A percentile compares a stretch with the other conserved stretches of the same genome.
Conservation (phyloP, 1,140 invertebrate species). For the Drosophila sechellia region DNA sequence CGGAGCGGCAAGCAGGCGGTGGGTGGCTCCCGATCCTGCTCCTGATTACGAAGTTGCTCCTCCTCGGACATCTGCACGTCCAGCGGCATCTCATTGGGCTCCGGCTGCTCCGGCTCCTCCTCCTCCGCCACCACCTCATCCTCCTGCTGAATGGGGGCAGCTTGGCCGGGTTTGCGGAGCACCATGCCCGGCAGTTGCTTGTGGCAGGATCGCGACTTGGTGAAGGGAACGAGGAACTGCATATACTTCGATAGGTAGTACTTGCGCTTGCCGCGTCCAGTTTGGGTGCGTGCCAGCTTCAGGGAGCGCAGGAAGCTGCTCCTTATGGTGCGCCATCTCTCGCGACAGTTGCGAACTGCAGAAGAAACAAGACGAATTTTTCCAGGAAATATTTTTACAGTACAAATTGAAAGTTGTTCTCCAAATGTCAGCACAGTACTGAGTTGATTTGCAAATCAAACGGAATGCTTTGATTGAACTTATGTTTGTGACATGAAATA, state of each 20-base stretch:
- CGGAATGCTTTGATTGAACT: no score
- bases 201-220: slow-evolving; percentile 66
- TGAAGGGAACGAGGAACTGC: slow-evolving; percentile 79
- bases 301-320: slow-evolving; percentile 79
- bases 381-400: no score
- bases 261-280: slow-evolving; percentile 78
- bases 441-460: no score
- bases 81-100: slow-evolving; percentile 25
- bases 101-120: neutral
- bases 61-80: slow-evolving; percentile 56
- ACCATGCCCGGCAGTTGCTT: slow-evolving; percentile 55
- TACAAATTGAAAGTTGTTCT: no score
- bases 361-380: neutral
- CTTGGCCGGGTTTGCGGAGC: slow-evolving; percentile 49
- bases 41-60: slow-evolving; percentile 7
- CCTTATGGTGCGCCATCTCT: slow-evolving; percentile 78
- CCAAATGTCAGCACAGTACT: no score
- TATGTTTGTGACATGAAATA: no score
- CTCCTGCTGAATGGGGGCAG: slow-evolving; percentile 36
- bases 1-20: slow-evolving; percentile 44
- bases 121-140: slow-evolving; percentile 11
- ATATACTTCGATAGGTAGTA: slow-evolving; percentile 80
- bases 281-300: slow-evolving; percentile 73
- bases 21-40: slow-evolving; percentile 1
- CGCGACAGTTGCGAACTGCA: slow-evolving; percentile 75